phyloP scores from a whole-genome alignment of 2,888 invertebrate genomes.

The Dilophus febrilis region DNA sequence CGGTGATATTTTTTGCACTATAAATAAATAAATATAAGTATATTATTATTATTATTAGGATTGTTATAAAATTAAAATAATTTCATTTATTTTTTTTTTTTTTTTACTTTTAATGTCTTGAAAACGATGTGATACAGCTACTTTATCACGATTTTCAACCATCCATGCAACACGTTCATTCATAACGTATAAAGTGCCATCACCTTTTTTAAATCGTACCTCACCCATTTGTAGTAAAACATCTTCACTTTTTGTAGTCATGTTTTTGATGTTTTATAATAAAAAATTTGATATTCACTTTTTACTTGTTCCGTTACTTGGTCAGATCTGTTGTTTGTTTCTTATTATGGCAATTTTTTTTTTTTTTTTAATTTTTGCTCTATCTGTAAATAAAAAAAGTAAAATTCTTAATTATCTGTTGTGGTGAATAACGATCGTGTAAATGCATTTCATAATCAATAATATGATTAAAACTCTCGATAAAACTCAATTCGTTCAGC shows the following conservation, averaged over 20 bases:
- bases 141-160: slow-evolving; percentile 80
- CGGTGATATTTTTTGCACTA: slow-evolving; percentile 93
- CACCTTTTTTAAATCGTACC: slow-evolving; percentile 90
- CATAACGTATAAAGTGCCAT: slow-evolving; percentile 88
- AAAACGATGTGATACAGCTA: slow-evolving; percentile 83
- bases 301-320: too few species aligned
- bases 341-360: too few species aligned
- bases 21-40: slow-evolving; percentile 14
- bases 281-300: too few species aligned
- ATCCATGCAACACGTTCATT: slow-evolving; percentile 93
- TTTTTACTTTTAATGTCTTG: slow-evolving; percentile 86
- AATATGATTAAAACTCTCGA: too few species aligned
- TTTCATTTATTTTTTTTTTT: slow-evolving; percentile 59
- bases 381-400: too few species aligned
- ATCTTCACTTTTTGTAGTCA: slow-evolving; percentile 87
- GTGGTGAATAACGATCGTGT: too few species aligned
- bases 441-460: too few species aligned
- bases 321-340: too few species aligned
- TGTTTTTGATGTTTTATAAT: slow-evolving; percentile 19
- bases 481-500: too few species aligned
- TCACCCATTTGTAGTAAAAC: slow-evolving; percentile 81
- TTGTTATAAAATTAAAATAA: slow-evolving; percentile 4
- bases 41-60: not conserved
- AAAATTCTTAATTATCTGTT: too few species aligned
- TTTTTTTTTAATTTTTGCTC: too few species aligned